These are phyloP conservation scores for Salvelinus sp. DNA, from an alignment of 2,113 vertebrate genomes.

Conservation along the genomic window DNA sequence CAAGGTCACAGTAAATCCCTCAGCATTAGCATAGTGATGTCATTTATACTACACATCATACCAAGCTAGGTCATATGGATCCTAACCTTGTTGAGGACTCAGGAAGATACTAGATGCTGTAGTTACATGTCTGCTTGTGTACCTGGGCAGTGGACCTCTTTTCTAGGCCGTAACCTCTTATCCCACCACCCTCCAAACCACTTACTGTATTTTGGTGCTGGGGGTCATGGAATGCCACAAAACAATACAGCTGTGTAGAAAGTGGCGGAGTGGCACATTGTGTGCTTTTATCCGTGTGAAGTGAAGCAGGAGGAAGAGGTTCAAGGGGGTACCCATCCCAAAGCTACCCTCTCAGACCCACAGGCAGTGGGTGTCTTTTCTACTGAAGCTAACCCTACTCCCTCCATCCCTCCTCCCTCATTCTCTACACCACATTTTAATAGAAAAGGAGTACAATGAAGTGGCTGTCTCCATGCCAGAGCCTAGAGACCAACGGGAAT, in stretches of 20 bases:
- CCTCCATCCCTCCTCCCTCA: too few species aligned
- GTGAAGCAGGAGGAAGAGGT: constrained; percentile 65
- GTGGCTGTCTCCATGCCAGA: constrained; percentile 78
- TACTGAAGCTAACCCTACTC: too few species aligned
- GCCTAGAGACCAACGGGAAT: constrained; percentile 58
- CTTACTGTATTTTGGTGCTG: constrained; percentile 52
- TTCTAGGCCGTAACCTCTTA: not conserved
- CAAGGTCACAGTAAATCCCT: constrained; percentile 1
- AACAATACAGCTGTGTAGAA: too few species aligned
- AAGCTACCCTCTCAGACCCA: constrained; percentile 13
- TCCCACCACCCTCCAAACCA: constrained; percentile 20
- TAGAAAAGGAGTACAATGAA: constrained; percentile 73
- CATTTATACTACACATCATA: not conserved
- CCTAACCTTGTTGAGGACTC: not conserved
- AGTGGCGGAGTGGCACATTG: constrained; percentile 59
- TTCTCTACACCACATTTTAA: too few species aligned
- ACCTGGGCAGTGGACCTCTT: not conserved
- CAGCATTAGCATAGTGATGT: not conserved
- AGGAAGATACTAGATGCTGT: not conserved
- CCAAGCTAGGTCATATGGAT: not conserved
- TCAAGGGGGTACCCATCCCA: too few species aligned
- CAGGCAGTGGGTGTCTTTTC: too few species aligned
- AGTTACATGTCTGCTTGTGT: not conserved
- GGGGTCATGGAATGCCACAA: constrained; percentile 76
- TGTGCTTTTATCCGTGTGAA: constrained; percentile 52